Percentiles rank a stretch among this genome's conserved stretches.
phyloP scores from a whole-genome alignment of 2,113 vertebrate genomes.

The Oenanthe melanoleuca region DNA sequence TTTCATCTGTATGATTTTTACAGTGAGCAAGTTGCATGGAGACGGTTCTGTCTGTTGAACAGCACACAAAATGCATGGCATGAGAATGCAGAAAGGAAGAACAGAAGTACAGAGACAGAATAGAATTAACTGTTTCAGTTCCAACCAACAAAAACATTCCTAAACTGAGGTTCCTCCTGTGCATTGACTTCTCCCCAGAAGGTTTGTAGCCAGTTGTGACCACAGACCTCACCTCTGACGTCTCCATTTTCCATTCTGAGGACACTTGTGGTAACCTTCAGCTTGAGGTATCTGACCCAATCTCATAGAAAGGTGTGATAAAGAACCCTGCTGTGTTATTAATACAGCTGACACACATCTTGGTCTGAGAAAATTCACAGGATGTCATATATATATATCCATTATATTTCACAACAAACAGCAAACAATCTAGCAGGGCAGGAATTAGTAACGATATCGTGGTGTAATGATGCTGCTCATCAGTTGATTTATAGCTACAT shows the following conservation, averaged over 20 bases:
- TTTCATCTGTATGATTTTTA: constrained; percentile 76
- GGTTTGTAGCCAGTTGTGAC: background rate
- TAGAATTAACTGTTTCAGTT: background rate
- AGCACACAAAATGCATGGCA: background rate
- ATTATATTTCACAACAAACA: constrained; percentile 16
- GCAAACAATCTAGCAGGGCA: background rate
- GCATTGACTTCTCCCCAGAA: background rate
- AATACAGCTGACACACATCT: background rate
- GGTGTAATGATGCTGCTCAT: background rate
- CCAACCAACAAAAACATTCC: background rate
- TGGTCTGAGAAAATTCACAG: background rate
- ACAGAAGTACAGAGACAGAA: background rate
- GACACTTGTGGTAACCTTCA: background rate
- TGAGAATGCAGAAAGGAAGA: background rate
- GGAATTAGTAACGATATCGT: background rate
- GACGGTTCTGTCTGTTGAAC: constrained; percentile 47
- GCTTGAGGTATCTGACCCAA: background rate
- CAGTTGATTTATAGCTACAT: background rate
- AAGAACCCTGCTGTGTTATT: background rate
- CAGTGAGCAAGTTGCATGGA: constrained; percentile 74
- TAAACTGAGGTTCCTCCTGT: background rate
- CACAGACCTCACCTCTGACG: background rate
- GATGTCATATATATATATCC: background rate
- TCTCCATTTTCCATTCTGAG: background rate
- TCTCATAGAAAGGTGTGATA: background rate